Base-by-base conservation (phyloP, 2,113 vertebrate species). In the Cephalopterus ornatus region DNA sequence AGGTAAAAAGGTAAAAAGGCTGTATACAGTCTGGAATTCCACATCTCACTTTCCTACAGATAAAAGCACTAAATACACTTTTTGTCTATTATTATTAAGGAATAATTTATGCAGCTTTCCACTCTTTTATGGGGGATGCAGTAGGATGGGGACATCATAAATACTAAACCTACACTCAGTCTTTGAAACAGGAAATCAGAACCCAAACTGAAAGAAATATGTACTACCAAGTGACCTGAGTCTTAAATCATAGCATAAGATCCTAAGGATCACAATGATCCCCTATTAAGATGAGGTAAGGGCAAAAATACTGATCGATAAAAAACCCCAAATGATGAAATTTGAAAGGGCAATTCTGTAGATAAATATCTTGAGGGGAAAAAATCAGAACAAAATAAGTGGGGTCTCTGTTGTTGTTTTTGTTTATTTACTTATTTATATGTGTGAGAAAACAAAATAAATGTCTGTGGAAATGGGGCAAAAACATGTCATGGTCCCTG, bases 341-440 rank as follows among this genome's bases (percentile, higher is more conserved):
- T 79, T 67, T 65, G 5, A 15, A 41, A 47, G 6, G 6, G 3
- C 3, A 83, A 42, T 52, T 72, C 28, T 42, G 17, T 23, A 83
- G 28, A 50, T 11, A 70, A 59, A 35, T 12, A 2, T 42, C 17
- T 42, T 52, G 14, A 5, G 3, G 1, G 17, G 11, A 11, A 26
- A 12, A n/a, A 21, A 42, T 13, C 11, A n/a, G 19, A 84, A 63
- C 3, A 50, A 47, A 68, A 80, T 16, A 14, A 4, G 4, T 3
- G 3, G 0, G 8, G 19, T 4, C 4, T 32, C 9, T 41, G 6
- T 46, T 44, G 7, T 12, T 61, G 11, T 0, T 20, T 82, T 46
- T 61, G 30, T 41, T 49, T 44, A 18, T 53, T 80, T 56, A 21
- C 39, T 1, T 41, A 13, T 53, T 81, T 59, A 49, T 76, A 26